These are phyloP conservation scores for Anolis sagrei DNA, from an alignment of 2,113 vertebrate genomes.

Conservation along the genomic window DNA sequence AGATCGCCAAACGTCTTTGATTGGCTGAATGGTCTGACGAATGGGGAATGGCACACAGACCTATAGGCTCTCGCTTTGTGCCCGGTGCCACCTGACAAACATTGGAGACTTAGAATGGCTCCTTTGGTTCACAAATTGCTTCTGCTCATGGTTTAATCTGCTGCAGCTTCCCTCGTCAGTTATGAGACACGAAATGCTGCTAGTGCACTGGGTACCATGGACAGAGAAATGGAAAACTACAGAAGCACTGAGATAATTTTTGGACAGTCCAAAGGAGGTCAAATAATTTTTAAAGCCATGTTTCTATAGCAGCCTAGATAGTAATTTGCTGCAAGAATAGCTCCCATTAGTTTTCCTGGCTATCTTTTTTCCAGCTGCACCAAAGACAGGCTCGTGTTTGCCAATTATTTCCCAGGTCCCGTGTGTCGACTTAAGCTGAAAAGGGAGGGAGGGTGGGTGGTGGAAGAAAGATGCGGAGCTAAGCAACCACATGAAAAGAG, in stretches of 20 bases:
- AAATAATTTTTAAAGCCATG: conserved; percentile 53
- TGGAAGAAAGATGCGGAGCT: rapidly evolving
- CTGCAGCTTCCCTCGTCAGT: too few relatives aligned
- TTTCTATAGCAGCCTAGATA: conserved; percentile 72
- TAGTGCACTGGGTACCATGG: not conserved
- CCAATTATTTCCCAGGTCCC: conserved; percentile 50
- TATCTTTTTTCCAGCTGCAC: conserved; percentile 56
- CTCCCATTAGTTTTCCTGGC: conserved; percentile 61
- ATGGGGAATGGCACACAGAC: too few relatives aligned
- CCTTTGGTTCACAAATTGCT: too few relatives aligned
- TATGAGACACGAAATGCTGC: rapidly evolving
- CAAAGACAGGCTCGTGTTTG: conserved; percentile 58
- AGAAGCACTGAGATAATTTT: conserved; percentile 47
- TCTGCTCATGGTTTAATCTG: too few relatives aligned
- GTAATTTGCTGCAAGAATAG: conserved; percentile 63
- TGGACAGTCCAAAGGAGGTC: conserved; percentile 61
- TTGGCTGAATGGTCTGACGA: too few relatives aligned
- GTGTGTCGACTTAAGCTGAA: not conserved
- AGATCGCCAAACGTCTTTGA: too few relatives aligned
- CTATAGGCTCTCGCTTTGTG: too few relatives aligned
- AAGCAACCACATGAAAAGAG: not conserved
- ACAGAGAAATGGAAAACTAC: conserved; percentile 67
- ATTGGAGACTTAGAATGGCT: too few relatives aligned
- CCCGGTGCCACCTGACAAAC: too few relatives aligned
- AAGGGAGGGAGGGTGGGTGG: not conserved